Conservation (phyloP, 1,140 invertebrate species). For the Drosophila punjabiensis region DNA sequence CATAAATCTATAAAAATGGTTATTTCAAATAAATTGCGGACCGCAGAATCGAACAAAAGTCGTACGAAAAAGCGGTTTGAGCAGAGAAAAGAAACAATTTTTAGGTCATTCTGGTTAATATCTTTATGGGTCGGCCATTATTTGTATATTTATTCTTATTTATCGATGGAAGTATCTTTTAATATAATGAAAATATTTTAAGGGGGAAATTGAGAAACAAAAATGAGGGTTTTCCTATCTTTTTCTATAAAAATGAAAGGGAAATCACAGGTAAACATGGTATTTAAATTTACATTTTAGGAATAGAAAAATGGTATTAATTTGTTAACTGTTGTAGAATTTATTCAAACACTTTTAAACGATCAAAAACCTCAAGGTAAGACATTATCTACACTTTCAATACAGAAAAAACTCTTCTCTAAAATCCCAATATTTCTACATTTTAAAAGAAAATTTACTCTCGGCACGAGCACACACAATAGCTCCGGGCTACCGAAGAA, state of each 20-base stretch:
- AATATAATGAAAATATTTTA: neutral
- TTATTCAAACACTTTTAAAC: neutral
- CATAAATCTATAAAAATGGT: conserved; percentile 65
- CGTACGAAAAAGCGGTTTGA: neutral
- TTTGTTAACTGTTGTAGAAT: neutral
- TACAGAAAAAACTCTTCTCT: neutral
- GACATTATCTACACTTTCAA: neutral
- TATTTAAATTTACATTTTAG: neutral
- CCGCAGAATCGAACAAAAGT: conserved; percentile 14
- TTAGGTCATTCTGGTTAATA: conserved; percentile 24
- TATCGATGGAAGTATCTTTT: neutral
- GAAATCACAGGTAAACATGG: neutral
- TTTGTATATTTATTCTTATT: neutral
- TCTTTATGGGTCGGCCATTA: conserved; percentile 7
- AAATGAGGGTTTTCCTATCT: neutral
- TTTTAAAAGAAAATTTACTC: neutral
- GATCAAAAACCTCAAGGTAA: too few relatives aligned
- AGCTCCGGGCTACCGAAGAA: conserved; percentile 12
- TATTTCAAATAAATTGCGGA: conserved; percentile 41
- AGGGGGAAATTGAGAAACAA: neutral
- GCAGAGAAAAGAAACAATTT: conserved; percentile 26
- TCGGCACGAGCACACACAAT: conserved; percentile 2
- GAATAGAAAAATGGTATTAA: neutral
- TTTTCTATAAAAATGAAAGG: neutral
- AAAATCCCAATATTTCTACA: neutral